Percentiles rank a stretch among this genome's conserved stretches.
Conservation (phyloP, 1,140 invertebrate species). For the Glomeris maerens region DNA sequence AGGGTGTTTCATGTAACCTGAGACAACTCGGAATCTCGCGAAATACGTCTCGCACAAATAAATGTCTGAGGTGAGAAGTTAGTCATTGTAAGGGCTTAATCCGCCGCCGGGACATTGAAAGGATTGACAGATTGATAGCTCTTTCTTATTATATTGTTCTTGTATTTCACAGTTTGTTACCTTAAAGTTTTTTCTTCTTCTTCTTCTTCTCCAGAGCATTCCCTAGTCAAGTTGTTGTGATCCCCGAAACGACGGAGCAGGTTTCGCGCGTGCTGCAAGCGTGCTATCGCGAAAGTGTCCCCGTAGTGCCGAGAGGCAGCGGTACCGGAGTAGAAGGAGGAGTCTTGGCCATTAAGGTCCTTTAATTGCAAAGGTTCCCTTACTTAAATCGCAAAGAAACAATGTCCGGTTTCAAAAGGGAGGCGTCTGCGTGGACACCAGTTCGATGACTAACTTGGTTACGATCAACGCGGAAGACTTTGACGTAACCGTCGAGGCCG, state of each 20-base stretch:
- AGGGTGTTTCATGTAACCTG: no score
- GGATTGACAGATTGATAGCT: no score
- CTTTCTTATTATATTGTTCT: no score
- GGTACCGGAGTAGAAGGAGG: constrained; percentile 42
- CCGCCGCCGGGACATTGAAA: no score
- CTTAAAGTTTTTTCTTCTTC: no score
- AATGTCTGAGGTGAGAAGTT: no score
- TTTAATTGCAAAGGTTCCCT: not conserved
- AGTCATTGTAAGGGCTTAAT: no score
- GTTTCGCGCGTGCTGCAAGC: constrained; percentile 33
- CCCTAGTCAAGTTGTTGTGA: constrained; percentile 37
- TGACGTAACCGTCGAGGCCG: constrained; percentile 38
- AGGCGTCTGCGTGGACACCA: constrained; percentile 36
- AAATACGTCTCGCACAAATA: no score
- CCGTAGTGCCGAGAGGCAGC: constrained; percentile 41
- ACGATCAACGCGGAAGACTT: constrained; percentile 39
- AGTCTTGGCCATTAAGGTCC: constrained; percentile 21
- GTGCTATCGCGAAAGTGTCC: constrained; percentile 33
- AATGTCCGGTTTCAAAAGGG: constrained; percentile 25
- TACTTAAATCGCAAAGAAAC: not conserved
- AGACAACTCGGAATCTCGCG: no score
- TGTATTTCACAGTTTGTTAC: no score
- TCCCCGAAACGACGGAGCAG: constrained; percentile 32
- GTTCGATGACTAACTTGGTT: constrained; percentile 34
- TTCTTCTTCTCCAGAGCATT: constrained; percentile 25